phyloP scores from a whole-genome alignment of 2,888 invertebrate species.

The Tetragnatha montana region DNA sequence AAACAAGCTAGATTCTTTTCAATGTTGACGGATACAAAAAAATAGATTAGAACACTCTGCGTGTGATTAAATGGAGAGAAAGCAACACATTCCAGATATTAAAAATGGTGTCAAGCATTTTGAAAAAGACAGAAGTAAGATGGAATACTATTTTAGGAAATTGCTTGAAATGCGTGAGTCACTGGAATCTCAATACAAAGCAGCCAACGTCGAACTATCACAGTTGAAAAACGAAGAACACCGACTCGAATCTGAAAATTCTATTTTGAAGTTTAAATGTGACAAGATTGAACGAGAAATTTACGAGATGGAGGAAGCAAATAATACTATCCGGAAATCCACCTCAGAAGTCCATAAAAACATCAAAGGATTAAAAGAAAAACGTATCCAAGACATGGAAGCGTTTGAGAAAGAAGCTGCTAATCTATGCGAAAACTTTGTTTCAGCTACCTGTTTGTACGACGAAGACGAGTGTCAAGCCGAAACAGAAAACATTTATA shows the following conservation, averaged over 20 bases:
- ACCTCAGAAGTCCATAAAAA: neutral
- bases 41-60: neutral
- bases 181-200: conserved; percentile 9
- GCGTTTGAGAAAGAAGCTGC: conserved; percentile 34
- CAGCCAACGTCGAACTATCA: conserved; percentile 6
- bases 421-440: conserved; percentile 21
- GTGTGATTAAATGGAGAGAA: neutral
- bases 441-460: neutral
- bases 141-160: conserved; percentile 24
- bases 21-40: neutral
- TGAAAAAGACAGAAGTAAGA: conserved; percentile 33
- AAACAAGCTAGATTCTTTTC: no score
- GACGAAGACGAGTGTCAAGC: conserved; percentile 21
- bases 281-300: conserved; percentile 29
- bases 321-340: conserved; percentile 3
- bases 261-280: conserved; percentile 17
- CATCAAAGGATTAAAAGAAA: conserved; percentile 33
- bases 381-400: conserved; percentile 27
- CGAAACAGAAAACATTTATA: conserved; percentile 28
- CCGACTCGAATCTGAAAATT: conserved; percentile 10
- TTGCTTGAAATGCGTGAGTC: conserved; percentile 11
- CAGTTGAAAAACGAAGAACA: conserved; percentile 14
- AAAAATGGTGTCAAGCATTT: conserved; percentile 13
- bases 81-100: conserved; percentile 20
- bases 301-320: conserved; percentile 12